phyloP scores from a whole-genome alignment of 1,140 invertebrate genomes.

The Aphaenogaster floridana region DNA sequence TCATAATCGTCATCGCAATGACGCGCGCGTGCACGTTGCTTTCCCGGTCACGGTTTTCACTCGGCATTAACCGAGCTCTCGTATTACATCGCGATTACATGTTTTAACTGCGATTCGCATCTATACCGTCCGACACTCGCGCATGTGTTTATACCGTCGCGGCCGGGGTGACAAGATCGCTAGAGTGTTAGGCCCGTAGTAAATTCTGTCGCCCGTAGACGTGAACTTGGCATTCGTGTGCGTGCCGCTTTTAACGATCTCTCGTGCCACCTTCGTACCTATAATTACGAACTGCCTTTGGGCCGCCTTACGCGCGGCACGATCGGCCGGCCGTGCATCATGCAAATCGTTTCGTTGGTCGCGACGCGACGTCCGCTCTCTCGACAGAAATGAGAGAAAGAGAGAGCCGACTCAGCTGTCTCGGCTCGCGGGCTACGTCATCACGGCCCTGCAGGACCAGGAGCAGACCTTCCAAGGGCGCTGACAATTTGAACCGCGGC shows the following conservation, averaged over 20 bases:
- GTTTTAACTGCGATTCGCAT: background rate
- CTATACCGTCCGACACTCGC: background rate
- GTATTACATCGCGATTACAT: background rate
- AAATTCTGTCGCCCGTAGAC: background rate
- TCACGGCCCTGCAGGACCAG: slow-evolving; percentile 18
- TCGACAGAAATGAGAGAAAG: no score
- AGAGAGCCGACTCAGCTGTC: background rate
- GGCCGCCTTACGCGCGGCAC: background rate
- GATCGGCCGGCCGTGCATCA: background rate
- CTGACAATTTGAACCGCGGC: slow-evolving; percentile 12
- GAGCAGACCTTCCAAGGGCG: slow-evolving; percentile 33
- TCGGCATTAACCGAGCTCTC: background rate
- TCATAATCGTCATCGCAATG: background rate
- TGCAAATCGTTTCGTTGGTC: background rate
- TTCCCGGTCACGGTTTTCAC: background rate
- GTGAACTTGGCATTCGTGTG: background rate
- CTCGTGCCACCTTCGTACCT: slow-evolving; percentile 10
- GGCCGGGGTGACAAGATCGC: background rate
- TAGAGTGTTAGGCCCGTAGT: background rate
- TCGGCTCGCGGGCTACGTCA: slow-evolving; percentile 16
- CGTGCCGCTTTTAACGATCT: slow-evolving; percentile 38
- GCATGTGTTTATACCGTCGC: background rate
- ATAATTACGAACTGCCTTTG: slow-evolving; percentile 9
- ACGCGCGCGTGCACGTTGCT: background rate
- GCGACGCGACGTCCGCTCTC: background rate